Evolutionary conservation across 2,797 vertebrate genomes (phyloP), one percentile per base, ranked within the genome.

Genomic region (Crenichthys baileyi): DNA sequence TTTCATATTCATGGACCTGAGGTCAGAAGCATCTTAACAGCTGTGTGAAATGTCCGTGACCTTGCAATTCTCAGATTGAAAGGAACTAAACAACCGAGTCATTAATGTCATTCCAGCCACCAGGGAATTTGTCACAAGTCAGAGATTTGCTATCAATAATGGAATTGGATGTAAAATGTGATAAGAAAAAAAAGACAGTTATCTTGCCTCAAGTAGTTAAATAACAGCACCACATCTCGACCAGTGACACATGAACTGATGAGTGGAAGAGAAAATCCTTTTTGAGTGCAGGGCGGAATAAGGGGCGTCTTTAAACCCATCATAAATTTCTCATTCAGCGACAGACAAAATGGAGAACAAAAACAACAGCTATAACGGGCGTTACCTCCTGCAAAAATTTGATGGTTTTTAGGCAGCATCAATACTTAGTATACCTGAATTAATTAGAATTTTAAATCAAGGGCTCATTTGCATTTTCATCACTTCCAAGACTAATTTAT

Each of bases 391-490:
- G 86, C 82, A 68, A 87, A 81, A 85, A 77, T 89, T 90, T 88
- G 87, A 75, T 73, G 36, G 79, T 85, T 72, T 86, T 73, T 60
- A 58, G 77, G 79, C 74, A 86, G 78, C 82, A 89, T 88, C 91
- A 88, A 94, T 93, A 93, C 89, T 85, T 85, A 88, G 88, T 88
- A 94, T 93, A 92, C 94, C 94, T 92, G 80, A 94, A 94, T 95
- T 92, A 92, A 95, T 95, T 95, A 93, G 93, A 91, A 95, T 95
- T 95, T 93, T 90, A 95, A 95, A 95, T 94, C 63, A 94, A 85
- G 79, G 50, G 63, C 84, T 91, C 82, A 94, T 95, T 95, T 93
- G 90, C 93, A 94, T 95, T 94, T 95, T 41, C 83, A 82, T 60
- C 79, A 84, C 74, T 83, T 90, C 88, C 73, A 85, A 80, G 84